Conservation (phyloP, 2,113 vertebrate genomes). For the Orycteropus afer region DNA sequence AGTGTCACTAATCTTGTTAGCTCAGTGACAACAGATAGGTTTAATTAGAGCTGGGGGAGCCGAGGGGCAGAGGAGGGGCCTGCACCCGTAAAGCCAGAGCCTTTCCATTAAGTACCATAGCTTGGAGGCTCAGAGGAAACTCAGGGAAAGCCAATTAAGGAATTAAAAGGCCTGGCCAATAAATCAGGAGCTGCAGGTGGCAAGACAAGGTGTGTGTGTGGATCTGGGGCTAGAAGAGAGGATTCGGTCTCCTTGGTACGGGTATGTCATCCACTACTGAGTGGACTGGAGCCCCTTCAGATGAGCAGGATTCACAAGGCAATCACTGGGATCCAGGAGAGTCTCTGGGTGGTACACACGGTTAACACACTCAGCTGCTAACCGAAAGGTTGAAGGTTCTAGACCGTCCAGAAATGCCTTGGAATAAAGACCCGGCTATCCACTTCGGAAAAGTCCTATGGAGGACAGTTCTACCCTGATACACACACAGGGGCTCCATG, state of each 20-base stretch:
- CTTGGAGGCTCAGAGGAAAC: slow-evolving; percentile 63
- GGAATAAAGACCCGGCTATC: too few relatives aligned
- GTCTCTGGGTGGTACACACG: too few relatives aligned
- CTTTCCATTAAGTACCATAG: slow-evolving; percentile 59
- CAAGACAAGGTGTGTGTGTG: not conserved
- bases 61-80: not conserved
- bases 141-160: slow-evolving; percentile 61
- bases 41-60: slow-evolving; percentile 54
- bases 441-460: too few relatives aligned
- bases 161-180: slow-evolving; percentile 55
- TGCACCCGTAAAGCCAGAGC: not conserved
- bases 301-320: not conserved
- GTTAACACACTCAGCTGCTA: too few relatives aligned
- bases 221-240: not conserved
- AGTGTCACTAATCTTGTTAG: not conserved
- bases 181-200: slow-evolving; percentile 62
- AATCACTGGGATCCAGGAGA: not conserved
- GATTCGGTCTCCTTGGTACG: not conserved
- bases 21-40: slow-evolving; percentile 9
- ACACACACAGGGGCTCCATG: too few relatives aligned
- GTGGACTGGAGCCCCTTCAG: not conserved
- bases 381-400: too few relatives aligned
- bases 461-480: too few relatives aligned
- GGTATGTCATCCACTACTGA: not conserved
- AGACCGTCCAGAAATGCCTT: too few relatives aligned